These are phyloP conservation scores for Aplidium turbinatum DNA, from an alignment of 23 tunicate genomes.

Conservation along the genomic window DNA sequence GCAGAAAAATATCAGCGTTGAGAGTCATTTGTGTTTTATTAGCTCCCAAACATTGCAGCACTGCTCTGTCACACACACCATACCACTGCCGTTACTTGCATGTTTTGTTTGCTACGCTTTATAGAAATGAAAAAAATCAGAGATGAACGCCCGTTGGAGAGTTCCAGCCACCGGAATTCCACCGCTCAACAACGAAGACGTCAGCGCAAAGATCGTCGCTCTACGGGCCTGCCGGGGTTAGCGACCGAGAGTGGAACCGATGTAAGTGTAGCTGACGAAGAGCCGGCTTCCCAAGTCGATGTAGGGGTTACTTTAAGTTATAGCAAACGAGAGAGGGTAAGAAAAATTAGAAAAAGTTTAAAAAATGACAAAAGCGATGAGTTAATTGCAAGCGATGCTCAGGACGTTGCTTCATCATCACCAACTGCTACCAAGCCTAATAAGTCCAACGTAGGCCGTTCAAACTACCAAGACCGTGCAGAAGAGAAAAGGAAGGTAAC, in stretches of 20 bases:
- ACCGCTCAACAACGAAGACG: constrained; percentile 81
- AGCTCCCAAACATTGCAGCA: no score
- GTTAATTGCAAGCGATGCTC: neutral
- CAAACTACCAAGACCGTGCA: no score
- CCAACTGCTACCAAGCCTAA: neutral
- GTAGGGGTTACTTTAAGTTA: constrained; percentile 9
- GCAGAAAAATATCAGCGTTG: no score
- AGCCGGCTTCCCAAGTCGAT: constrained; percentile 3
- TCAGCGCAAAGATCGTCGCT: constrained; percentile 70
- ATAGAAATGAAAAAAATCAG: no score
- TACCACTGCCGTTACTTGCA: no score
- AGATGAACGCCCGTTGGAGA: no score
- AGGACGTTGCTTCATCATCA: constrained; percentile 12
- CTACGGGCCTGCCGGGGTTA: constrained; percentile 80
- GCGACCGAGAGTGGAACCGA: constrained; percentile 44
- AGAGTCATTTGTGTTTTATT: no score
- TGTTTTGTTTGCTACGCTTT: no score
- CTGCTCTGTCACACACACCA: no score
- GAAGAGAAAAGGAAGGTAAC: neutral
- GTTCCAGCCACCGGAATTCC: constrained; percentile 43
- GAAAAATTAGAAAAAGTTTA: neutral
- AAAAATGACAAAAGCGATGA: constrained; percentile 2
- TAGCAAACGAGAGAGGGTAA: neutral
- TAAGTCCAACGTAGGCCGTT: neutral
- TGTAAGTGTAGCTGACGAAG: constrained; percentile 43